A percentile compares a stretch with the other conserved stretches of the same genome.
Conservation (phyloP, 2,113 vertebrate species). For the Hylia prasina region DNA sequence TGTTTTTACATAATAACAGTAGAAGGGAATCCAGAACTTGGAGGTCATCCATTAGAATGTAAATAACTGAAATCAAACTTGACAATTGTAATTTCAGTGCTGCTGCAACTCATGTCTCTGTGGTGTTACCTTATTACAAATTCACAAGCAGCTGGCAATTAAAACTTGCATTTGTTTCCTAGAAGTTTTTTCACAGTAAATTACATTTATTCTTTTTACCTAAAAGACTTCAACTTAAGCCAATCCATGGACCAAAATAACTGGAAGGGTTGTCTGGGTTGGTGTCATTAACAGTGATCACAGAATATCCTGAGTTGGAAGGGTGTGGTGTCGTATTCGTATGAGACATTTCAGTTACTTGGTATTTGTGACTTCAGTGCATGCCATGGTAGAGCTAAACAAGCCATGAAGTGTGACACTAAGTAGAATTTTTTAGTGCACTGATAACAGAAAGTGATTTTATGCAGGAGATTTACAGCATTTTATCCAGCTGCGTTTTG, state of each 20-base stretch:
- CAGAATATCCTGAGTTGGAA: background rate
- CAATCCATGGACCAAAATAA: background rate
- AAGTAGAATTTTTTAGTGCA: background rate
- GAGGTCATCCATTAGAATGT: background rate
- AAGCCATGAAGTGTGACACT: background rate
- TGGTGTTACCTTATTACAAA: background rate
- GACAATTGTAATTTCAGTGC: background rate
- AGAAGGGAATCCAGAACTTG: background rate
- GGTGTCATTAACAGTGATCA: background rate
- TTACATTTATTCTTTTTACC: background rate
- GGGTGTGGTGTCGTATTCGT: background rate
- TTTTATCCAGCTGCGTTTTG: background rate
- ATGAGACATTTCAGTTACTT: background rate
- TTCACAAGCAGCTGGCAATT: background rate
- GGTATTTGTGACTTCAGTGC: background rate
- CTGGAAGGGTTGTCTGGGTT: background rate
- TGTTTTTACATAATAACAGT: background rate
- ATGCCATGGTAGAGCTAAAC: background rate
- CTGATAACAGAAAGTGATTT: background rate
- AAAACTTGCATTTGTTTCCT: background rate
- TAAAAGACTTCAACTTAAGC: background rate
- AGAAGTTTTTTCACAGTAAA: background rate
- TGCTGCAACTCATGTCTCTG: background rate
- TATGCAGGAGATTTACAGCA: background rate
- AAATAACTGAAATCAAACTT: background rate